These are phyloP conservation scores for Zosterops borbonicus DNA, from an alignment of 2,113 vertebrate species.

Conservation along the genomic window DNA sequence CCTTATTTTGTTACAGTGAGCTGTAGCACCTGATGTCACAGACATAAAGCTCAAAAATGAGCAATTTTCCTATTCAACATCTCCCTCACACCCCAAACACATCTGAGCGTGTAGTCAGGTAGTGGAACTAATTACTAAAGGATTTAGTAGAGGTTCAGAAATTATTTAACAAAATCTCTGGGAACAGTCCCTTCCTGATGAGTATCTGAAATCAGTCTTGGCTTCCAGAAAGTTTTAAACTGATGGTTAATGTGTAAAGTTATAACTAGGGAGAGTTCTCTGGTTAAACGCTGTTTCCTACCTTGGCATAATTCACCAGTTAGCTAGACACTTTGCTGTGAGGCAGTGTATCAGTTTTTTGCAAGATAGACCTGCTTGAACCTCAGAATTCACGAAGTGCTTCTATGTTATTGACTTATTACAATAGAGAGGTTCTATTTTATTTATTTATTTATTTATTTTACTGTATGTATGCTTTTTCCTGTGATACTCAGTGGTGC, in stretches of 20 bases:
- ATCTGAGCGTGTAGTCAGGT: not conserved
- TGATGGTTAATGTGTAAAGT: not conserved
- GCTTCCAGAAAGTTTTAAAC: not conserved
- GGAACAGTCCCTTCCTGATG: not conserved
- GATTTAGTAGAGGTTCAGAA: not conserved
- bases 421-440: not conserved
- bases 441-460: not conserved
- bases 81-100: not conserved
- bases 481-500: too few relatives aligned
- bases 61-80: not conserved
- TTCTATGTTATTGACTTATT: not conserved
- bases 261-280: not conserved
- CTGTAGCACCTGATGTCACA: not conserved
- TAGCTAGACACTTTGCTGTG: not conserved
- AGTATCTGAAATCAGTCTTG: not conserved
- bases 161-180: not conserved
- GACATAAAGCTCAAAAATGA: not conserved
- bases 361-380: not conserved
- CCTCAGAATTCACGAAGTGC: not conserved
- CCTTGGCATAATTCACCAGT: not conserved
- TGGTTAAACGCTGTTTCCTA: not conserved
- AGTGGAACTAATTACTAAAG: not conserved
- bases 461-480: not conserved
- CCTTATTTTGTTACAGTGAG: not conserved
- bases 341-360: not conserved